Evolutionary conservation across 92 coral and sea anemone genomes (phyloP).

Genomic region (Parazoanthus darwini): DNA sequence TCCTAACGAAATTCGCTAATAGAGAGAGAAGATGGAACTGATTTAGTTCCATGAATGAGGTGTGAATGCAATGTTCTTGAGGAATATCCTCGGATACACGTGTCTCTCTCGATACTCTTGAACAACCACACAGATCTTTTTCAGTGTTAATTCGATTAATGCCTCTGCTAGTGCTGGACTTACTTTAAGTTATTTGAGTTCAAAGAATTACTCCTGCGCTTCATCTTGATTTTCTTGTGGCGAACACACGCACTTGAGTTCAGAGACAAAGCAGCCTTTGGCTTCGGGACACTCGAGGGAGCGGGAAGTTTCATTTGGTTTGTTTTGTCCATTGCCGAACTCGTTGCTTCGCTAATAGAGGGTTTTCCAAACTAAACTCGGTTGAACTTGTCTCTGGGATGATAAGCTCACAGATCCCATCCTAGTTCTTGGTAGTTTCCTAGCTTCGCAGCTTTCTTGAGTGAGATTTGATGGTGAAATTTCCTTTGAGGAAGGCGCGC

Average conservation of each 20-base stretch:
- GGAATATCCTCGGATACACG: no score
- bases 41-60: not conserved
- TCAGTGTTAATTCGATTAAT: not conserved
- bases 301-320: slow-evolving; percentile 23
- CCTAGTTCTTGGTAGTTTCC: slow-evolving; percentile 19
- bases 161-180: slow-evolving; percentile 25
- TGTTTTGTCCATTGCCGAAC: not conserved
- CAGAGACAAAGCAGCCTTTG: slow-evolving; percentile 27
- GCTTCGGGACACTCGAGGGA: slow-evolving; percentile 33
- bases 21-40: no score
- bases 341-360: not conserved
- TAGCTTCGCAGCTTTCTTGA: slow-evolving; percentile 22
- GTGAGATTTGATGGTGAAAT: slow-evolving; percentile 2
- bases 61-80: no score
- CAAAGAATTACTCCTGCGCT: slow-evolving; percentile 19
- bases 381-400: slow-evolving; percentile 33
- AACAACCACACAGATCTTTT: not conserved
- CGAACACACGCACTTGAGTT: slow-evolving; percentile 20
- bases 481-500: not conserved
- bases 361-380: not conserved
- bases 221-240: slow-evolving; percentile 29
- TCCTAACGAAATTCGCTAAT: not conserved
- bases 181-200: slow-evolving; percentile 13
- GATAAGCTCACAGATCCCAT: slow-evolving; percentile 27
- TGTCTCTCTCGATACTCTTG: not conserved